These are phyloP conservation scores for Marasmarcha lunaedactyla DNA, from an alignment of 2,888 invertebrate genomes.

Conservation along the genomic window DNA sequence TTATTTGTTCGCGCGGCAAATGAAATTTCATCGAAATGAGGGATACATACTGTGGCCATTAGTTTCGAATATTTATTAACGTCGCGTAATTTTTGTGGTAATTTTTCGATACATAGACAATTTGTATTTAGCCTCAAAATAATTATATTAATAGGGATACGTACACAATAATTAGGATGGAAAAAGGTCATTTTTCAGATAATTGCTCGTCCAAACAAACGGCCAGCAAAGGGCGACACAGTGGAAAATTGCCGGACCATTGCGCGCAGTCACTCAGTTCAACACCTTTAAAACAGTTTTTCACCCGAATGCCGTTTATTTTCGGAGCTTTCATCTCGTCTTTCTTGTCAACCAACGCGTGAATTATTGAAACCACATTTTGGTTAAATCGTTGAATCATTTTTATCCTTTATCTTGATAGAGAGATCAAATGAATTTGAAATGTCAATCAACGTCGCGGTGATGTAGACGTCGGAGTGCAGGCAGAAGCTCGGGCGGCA, in stretches of 20 bases:
- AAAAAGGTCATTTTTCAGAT: conserved; percentile 48
- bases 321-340: conserved; percentile 63
- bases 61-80: conserved; percentile 6
- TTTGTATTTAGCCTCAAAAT: too few species aligned
- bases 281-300: conserved; percentile 65
- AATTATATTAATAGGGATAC: conserved; percentile 4
- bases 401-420: too few species aligned
- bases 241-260: conserved; percentile 67
- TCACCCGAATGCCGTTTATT: conserved; percentile 61
- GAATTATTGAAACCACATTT: conserved; percentile 25
- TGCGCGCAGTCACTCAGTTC: conserved; percentile 57
- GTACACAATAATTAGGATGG: conserved; percentile 45
- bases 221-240: conserved; percentile 56
- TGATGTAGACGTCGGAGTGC: neutral
- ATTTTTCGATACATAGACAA: neutral
- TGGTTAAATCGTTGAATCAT: neutral
- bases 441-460: conserved; percentile 43
- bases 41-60: neutral
- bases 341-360: conserved; percentile 50
- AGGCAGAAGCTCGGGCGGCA: conserved; percentile 14
- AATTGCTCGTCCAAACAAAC: conserved; percentile 62
- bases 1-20: conserved; percentile 3
- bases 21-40: neutral
- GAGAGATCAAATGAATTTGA: too few species aligned
- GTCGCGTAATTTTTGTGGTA: neutral